Conservation (phyloP, 2,113 vertebrate genomes). For the Corvus moneduloides region DNA sequence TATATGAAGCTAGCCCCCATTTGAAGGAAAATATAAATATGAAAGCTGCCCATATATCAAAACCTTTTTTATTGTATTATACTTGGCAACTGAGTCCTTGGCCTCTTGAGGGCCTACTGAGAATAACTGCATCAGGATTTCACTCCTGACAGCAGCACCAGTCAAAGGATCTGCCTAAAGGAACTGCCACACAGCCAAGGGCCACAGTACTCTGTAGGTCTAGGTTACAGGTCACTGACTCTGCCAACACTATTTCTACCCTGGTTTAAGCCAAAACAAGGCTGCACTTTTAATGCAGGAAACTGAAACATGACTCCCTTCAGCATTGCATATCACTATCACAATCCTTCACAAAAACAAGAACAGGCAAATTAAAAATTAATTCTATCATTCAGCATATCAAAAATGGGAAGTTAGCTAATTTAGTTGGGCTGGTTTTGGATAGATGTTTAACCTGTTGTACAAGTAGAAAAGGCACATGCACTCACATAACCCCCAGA, state of each 20-base stretch:
- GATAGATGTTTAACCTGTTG: neutral
- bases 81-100: neutral
- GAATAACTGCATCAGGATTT: neutral
- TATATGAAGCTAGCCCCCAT: neutral
- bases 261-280: neutral
- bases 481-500: neutral
- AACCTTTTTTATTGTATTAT: neutral
- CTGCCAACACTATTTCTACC: neutral
- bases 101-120: neutral
- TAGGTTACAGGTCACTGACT: neutral
- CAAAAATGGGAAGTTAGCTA: neutral
- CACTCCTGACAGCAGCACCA: neutral
- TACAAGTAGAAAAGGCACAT: neutral
- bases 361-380: neutral
- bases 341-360: neutral
- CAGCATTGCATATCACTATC: fast-evolving
- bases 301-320: neutral
- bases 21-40: neutral
- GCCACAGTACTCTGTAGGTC: neutral
- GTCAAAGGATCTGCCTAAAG: neutral
- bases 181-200: neutral
- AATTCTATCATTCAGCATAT: neutral
- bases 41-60: neutral
- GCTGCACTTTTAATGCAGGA: neutral
- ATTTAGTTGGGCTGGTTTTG: neutral